These are phyloP conservation scores for Sebastes itinus DNA, from an alignment of 2,797 vertebrate species.

Conservation along the genomic window DNA sequence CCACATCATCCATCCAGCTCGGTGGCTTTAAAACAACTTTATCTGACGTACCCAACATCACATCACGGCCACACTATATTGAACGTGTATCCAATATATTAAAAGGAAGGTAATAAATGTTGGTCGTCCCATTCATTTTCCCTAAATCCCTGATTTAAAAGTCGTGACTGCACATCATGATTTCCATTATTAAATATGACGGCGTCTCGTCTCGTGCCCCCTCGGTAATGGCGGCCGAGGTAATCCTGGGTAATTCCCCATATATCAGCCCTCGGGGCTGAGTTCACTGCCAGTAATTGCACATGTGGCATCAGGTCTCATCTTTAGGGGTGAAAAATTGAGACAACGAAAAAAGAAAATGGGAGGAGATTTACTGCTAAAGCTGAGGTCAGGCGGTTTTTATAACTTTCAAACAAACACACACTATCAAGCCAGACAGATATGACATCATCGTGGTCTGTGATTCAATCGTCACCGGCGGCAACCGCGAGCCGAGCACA, in stretches of 20 bases:
- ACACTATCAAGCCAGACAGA: constrained; percentile 60
- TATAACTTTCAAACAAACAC: constrained; percentile 8
- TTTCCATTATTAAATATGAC: constrained; percentile 46
- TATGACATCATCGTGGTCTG: constrained; percentile 71
- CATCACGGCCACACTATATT: not conserved
- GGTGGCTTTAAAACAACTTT: not conserved
- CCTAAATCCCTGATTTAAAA: constrained; percentile 27
- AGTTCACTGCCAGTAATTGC: constrained; percentile 51
- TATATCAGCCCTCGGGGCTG: constrained; percentile 29
- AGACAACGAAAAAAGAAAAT: constrained; percentile 42
- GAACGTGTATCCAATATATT: constrained; percentile 14
- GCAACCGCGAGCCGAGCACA: constrained; percentile 46
- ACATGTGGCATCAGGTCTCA: constrained; percentile 55
- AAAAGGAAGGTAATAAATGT: constrained; percentile 23
- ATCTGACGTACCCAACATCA: not conserved
- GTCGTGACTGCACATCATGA: constrained; percentile 5
- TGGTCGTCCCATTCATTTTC: constrained; percentile 26
- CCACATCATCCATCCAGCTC: not conserved
- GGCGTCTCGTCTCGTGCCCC: constrained; percentile 5
- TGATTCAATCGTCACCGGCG: constrained; percentile 57
- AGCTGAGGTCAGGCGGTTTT: constrained; percentile 47
- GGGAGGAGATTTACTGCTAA: constrained; percentile 57
- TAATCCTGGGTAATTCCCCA: constrained; percentile 53
- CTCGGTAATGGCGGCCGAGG: constrained; percentile 40
- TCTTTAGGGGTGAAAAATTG: constrained; percentile 36